A percentile compares a stretch with the other conserved stretches of the same genome.
phyloP scores from a whole-genome alignment of 2,113 vertebrate species.

The Halcyon malimbica region DNA sequence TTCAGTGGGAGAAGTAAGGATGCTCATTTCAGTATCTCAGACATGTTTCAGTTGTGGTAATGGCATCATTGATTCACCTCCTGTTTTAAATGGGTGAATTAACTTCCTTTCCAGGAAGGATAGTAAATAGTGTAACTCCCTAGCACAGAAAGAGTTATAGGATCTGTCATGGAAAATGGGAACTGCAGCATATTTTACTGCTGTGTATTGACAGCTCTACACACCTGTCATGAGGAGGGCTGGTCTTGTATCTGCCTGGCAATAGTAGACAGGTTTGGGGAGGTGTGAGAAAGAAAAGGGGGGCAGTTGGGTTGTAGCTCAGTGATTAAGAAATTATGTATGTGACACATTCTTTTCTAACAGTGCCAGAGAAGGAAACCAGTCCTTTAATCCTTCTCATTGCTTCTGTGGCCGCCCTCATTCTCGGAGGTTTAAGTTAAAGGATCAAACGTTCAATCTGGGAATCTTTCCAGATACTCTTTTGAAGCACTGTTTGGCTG shows the following conservation, averaged over 20 bases:
- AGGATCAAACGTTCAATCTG: neutral
- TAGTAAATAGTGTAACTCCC: neutral
- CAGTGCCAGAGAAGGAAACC: neutral
- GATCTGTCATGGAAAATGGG: neutral
- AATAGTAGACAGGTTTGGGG: neutral
- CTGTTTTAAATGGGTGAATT: neutral
- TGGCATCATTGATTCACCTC: neutral
- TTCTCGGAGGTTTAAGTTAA: neutral
- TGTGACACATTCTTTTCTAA: neutral
- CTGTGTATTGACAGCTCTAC: neutral
- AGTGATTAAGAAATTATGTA: neutral
- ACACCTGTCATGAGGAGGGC: accelerated
- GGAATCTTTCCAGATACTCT: neutral
- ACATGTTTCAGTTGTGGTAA: neutral
- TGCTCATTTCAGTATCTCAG: neutral
- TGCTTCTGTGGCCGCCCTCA: neutral
- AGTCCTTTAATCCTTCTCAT: neutral
- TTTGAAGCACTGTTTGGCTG: neutral
- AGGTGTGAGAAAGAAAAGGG: neutral
- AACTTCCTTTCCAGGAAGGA: neutral
- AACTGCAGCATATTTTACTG: neutral
- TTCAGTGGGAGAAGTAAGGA: neutral
- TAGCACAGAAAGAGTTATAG: neutral
- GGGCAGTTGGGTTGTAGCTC: neutral
- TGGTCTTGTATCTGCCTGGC: neutral